phyloP scores from a whole-genome alignment of 2,113 vertebrate species.

The Okapia johnstoni region DNA sequence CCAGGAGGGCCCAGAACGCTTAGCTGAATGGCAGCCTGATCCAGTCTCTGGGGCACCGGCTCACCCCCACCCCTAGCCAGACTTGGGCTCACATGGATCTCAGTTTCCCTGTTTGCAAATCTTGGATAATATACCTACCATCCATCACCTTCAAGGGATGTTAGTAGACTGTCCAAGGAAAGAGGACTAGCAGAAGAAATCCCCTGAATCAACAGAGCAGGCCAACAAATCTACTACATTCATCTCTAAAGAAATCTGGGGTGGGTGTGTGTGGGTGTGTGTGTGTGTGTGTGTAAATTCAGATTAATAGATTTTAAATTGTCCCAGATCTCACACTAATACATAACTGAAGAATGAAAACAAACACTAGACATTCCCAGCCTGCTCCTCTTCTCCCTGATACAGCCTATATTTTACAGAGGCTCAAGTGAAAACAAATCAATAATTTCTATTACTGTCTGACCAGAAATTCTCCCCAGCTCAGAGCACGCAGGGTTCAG shows the following conservation, averaged over 20 bases:
- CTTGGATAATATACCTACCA: neutral
- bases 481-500: constrained; percentile 40
- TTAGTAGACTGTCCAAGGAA: neutral
- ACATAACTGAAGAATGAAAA: neutral
- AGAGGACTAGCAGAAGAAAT: constrained; percentile 1
- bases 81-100: neutral
- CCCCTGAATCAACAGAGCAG: neutral
- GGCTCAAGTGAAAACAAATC: constrained; percentile 54
- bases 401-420: constrained; percentile 23
- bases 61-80: neutral
- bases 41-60: neutral
- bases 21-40: neutral
- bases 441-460: constrained; percentile 37
- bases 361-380: neutral
- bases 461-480: constrained; percentile 13
- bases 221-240: neutral
- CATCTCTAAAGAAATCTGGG: neutral
- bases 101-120: neutral
- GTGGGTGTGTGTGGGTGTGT: neutral
- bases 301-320: constrained; percentile 19
- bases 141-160: neutral
- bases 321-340: neutral
- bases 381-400: neutral
- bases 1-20: neutral
- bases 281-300: neutral